Base-by-base conservation (phyloP, 2,888 invertebrate genomes). In the Drosophila recens region DNA sequence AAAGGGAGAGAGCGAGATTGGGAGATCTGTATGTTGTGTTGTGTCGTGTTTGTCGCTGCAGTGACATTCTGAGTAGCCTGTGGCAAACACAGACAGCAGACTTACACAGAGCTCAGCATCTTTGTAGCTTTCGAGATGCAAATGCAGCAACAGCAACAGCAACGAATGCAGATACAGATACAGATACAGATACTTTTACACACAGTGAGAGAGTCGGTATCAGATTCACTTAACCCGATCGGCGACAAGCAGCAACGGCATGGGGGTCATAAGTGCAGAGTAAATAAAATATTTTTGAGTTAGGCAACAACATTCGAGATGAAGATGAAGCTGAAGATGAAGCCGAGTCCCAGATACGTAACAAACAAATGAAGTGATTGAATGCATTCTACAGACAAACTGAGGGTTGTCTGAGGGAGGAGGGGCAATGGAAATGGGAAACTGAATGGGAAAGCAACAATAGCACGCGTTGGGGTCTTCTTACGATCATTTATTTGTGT, bases 251-350 rank as follows among this genome's bases (percentile, higher is more conserved):
- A 73, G 69, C 69, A 61, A 54, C 62, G 54, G 66, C 86, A 80
- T 86, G 80, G 88, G 76, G 89, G 86, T 89, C 86, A 86, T 82
- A 87, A 89, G 86, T 84, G 87, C 89, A 86, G 78, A 80, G 89
- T 86, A 86, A 86, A 86, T 86, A 86, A 86, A 87, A 84, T 76
- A 89, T 84, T 84, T 80, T 82, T 64, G 54, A 64, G 76, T 73
- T 80, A 58, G 68, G 63, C 70, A 62, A 68, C 64, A 49, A 34
- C 46, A 49, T 13, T 13, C 54, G 34, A 51, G 45, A 65, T 23
- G 36, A n/a, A 45, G 17, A 40, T n/a, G 57, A 17, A 38, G 53
- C 52, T 27, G 40, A 30, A 42, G 58, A 57, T 23, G 66, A 51
- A 48, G 69, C 38, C 36, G 53, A 45, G 34, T 54, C 56, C 23